A percentile compares a stretch with the other conserved stretches of the same genome.
Evolutionary conservation across 2,113 vertebrate species (phyloP).

Genomic region (Numenius arquata): DNA sequence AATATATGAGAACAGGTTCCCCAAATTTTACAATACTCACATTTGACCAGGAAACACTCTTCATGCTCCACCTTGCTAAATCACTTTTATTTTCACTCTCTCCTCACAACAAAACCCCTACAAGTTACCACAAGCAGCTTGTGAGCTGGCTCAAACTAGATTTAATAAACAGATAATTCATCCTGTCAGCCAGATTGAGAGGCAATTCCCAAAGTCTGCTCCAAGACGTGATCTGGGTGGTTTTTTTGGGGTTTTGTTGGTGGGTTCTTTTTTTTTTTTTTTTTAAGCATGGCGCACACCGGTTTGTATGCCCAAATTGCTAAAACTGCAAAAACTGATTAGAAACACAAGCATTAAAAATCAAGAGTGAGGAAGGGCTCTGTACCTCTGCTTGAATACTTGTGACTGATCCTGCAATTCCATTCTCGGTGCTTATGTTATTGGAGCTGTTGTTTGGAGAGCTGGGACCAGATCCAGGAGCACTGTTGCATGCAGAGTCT

Average conservation of each 20-base stretch:
- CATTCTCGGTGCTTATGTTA: conserved; percentile 92
- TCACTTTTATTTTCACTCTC: neutral
- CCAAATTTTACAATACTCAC: neutral
- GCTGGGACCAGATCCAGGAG: conserved; percentile 95
- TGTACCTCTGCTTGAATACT: conserved; percentile 88
- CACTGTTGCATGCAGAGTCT: conserved; percentile 96
- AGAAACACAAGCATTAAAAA: neutral
- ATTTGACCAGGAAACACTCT: neutral
- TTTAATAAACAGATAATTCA: conserved; percentile 14
- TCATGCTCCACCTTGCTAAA: neutral
- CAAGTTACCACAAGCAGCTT: neutral
- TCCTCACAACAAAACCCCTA: neutral
- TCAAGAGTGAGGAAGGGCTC: neutral
- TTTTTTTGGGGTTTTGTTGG: neutral
- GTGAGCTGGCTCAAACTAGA: neutral
- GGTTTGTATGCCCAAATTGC: neutral
- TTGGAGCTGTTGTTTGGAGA: conserved; percentile 98
- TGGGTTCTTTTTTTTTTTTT: neutral
- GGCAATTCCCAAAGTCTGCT: neutral
- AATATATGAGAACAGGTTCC: neutral
- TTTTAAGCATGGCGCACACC: rapidly evolving
- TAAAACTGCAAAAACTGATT: neutral
- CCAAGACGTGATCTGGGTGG: neutral
- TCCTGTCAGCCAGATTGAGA: neutral
- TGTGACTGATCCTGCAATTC: conserved; percentile 80